These are phyloP conservation scores for Nemurella pictetii DNA, from an alignment of 2,888 invertebrate genomes.

Conservation along the genomic window DNA sequence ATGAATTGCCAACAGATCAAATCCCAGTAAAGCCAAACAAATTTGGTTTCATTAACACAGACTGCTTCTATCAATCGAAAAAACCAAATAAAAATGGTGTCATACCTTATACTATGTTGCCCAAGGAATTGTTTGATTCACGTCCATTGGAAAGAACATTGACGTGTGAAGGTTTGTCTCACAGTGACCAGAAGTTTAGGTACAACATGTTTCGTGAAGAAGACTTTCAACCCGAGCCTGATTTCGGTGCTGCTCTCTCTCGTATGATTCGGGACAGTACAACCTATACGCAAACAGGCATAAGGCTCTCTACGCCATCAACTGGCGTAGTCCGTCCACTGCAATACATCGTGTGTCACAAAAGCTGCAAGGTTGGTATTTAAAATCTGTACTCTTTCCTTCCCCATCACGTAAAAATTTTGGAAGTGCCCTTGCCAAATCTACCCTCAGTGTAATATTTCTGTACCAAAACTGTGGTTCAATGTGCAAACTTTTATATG, in stretches of 20 bases:
- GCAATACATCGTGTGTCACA: background rate
- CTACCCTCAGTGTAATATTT: too few species aligned
- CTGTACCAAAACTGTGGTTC: too few species aligned
- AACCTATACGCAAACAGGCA: background rate
- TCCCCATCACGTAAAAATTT: too few species aligned
- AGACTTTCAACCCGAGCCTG: background rate
- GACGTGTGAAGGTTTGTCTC: background rate
- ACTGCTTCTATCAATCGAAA: background rate
- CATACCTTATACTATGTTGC: background rate
- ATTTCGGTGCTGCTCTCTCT: background rate
- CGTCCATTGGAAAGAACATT: background rate
- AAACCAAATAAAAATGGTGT: background rate
- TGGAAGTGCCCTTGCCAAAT: too few species aligned
- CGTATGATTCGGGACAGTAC: background rate
- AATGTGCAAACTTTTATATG: too few species aligned
- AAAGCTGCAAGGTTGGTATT: background rate
- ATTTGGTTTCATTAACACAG: conserved; percentile 3
- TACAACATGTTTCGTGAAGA: background rate
- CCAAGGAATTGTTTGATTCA: background rate
- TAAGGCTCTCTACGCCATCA: background rate
- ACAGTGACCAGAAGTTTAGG: too few species aligned
- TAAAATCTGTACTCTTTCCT: too few species aligned
- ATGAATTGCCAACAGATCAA: background rate
- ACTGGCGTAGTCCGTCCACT: background rate
- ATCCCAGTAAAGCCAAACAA: background rate